Percentiles rank a stretch among this genome's conserved stretches.
phyloP scores from a whole-genome alignment of 2,797 vertebrate genomes.

The Acrossocheilus wenchowensis region DNA sequence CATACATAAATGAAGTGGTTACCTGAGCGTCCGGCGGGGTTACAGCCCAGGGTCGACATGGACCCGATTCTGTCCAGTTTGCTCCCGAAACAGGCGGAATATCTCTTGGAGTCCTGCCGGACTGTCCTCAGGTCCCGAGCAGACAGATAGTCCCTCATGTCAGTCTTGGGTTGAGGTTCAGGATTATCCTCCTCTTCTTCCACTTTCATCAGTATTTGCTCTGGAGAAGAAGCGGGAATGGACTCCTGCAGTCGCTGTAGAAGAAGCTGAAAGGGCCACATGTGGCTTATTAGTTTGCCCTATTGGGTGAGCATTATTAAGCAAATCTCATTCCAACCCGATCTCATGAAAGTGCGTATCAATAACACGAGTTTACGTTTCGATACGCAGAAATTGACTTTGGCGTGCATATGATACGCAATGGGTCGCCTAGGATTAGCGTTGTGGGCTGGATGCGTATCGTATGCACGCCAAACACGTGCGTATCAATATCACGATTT shows the following conservation, averaged over 20 bases:
- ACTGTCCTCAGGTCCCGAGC: conserved; percentile 73
- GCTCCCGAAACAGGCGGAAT: conserved; percentile 85
- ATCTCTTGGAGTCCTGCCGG: conserved; percentile 69
- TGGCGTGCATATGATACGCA: no score
- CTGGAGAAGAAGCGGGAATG: conserved; percentile 51
- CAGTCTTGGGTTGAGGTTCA: conserved; percentile 37
- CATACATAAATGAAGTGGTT: not conserved
- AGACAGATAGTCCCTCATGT: conserved; percentile 66
- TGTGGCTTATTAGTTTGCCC: not conserved
- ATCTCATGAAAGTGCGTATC: not conserved
- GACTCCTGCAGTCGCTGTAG: conserved; percentile 73
- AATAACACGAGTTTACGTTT: not conserved
- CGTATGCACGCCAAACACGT: not conserved
- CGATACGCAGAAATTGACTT: not conserved
- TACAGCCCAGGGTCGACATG: conserved; percentile 84
- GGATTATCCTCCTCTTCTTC: conserved; percentile 28
- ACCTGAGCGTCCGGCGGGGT: conserved; percentile 75
- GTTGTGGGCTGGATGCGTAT: not conserved
- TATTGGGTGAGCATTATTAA: not conserved
- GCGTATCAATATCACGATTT: not conserved
- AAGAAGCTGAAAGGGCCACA: conserved; percentile 68
- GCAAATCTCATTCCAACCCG: not conserved
- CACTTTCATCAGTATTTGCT: not conserved
- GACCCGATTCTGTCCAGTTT: conserved; percentile 87
- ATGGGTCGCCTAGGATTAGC: no score